phyloP scores from a whole-genome alignment of 1,140 invertebrate species.

The Diploscapter pachys region DNA sequence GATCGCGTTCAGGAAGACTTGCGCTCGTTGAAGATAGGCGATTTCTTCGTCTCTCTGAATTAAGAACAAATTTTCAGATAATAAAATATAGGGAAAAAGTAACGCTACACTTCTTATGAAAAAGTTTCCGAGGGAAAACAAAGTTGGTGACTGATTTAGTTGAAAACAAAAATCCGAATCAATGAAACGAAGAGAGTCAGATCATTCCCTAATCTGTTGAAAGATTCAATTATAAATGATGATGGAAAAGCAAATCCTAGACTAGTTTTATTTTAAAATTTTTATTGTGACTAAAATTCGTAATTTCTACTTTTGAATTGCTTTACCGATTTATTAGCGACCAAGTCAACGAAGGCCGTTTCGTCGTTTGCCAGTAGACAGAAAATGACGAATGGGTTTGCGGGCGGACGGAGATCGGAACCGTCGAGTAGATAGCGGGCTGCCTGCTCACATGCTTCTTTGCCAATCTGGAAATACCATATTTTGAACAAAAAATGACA shows the following conservation, averaged over 20 bases:
- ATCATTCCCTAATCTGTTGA: too few relatives aligned
- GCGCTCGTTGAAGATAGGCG: neutral
- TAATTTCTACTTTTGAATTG: neutral
- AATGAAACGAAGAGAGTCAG: too few relatives aligned
- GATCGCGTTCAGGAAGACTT: neutral
- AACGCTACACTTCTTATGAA: neutral
- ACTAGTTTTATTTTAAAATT: too few relatives aligned
- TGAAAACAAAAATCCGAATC: too few relatives aligned
- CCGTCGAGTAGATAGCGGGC: neutral
- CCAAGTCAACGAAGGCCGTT: neutral
- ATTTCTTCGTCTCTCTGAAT: constrained; percentile 14
- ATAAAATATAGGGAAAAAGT: too few relatives aligned
- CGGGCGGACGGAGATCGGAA: constrained; percentile 3
- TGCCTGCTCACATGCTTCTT: constrained; percentile 10
- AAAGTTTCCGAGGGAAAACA: neutral
- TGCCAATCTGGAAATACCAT: neutral
- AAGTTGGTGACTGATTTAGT: neutral
- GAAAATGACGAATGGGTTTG: neutral
- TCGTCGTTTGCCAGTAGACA: constrained; percentile 6
- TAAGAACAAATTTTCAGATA: too few relatives aligned
- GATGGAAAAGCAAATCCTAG: too few relatives aligned
- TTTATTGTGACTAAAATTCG: too few relatives aligned
- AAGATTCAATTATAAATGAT: too few relatives aligned
- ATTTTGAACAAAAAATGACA: neutral
- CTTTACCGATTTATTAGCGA: constrained; percentile 12